phyloP scores from a whole-genome alignment of 2,113 vertebrate species.

The Spea bombifrons region DNA sequence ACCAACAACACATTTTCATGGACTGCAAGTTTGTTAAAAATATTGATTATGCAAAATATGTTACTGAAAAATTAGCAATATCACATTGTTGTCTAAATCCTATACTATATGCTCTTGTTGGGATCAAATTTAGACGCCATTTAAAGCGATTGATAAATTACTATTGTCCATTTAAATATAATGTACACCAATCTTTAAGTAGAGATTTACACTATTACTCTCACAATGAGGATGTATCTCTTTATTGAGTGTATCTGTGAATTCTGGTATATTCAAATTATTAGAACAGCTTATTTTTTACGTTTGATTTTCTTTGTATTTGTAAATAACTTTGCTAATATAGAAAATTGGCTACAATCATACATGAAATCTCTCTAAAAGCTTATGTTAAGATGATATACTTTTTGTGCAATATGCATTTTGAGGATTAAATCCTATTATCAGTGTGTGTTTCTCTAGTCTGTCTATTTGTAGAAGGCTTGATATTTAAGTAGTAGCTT shows the following conservation, averaged over 20 bases:
- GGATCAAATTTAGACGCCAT: conserved; percentile 86
- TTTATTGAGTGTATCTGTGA: conserved; percentile 47
- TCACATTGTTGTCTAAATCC: conserved; percentile 93
- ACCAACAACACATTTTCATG: conserved; percentile 17
- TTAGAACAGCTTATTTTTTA: too few relatives aligned
- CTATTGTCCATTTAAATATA: conserved; percentile 32
- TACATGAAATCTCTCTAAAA: too few relatives aligned
- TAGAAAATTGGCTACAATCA: too few relatives aligned
- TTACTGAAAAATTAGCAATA: conserved; percentile 77
- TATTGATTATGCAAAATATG: conserved; percentile 58
- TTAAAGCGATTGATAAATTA: conserved; percentile 65
- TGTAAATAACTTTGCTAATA: too few relatives aligned
- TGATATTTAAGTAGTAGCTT: too few relatives aligned
- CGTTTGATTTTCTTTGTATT: too few relatives aligned
- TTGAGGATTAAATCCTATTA: too few relatives aligned
- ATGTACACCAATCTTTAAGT: background rate
- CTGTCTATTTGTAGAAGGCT: too few relatives aligned
- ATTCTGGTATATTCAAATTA: too few relatives aligned
- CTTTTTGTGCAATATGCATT: too few relatives aligned
- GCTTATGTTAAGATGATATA: too few relatives aligned
- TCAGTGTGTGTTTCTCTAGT: too few relatives aligned
- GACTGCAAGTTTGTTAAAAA: conserved; percentile 56
- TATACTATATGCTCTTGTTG: conserved; percentile 85
- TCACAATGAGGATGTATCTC: conserved; percentile 55
- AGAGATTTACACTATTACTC: conserved; percentile 41